Conservation (phyloP, 2,888 invertebrate species). For the Drosophila meridiana region DNA sequence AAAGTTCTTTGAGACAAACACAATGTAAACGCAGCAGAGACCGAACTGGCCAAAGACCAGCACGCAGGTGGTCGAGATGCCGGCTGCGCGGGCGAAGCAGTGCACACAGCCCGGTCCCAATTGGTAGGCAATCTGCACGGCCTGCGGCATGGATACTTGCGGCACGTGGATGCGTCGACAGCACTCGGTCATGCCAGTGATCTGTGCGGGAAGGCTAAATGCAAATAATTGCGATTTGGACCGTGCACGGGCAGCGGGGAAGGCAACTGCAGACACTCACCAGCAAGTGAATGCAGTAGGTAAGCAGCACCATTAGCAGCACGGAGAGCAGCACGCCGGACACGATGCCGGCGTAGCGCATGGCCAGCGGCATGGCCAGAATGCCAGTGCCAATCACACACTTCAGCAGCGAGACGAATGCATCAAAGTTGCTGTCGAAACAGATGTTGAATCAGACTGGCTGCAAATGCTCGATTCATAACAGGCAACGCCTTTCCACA, state of each 20-base stretch:
- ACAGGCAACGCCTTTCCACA: background rate
- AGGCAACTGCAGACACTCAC: conserved; percentile 50
- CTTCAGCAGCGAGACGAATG: conserved; percentile 64
- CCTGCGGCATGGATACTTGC: conserved; percentile 71
- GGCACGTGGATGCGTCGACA: conserved; percentile 62
- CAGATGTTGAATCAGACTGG: background rate
- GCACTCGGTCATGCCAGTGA: conserved; percentile 69
- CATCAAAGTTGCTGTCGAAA: conserved; percentile 59
- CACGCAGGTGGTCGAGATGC: conserved; percentile 89
- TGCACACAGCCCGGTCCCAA: conserved; percentile 62
- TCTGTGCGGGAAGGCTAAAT: conserved; percentile 51
- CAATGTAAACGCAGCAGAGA: conserved; percentile 98
- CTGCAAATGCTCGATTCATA: background rate
- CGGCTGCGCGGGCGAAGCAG: conserved; percentile 53
- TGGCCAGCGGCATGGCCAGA: conserved; percentile 71
- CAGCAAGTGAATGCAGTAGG: conserved; percentile 72
- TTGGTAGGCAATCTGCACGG: conserved; percentile 53
- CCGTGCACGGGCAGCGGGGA: conserved; percentile 4
- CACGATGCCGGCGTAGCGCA: conserved; percentile 58
- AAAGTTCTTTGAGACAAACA: conserved; percentile 94
- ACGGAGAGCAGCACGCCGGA: conserved; percentile 47
- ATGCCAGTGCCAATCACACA: conserved; percentile 72
- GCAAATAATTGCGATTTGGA: conserved; percentile 45
- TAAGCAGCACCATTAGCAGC: conserved; percentile 62
- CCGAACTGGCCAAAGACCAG: conserved; percentile 95